A percentile compares a stretch with the other conserved stretches of the same genome.
These are phyloP conservation scores for Chlorodrepanis virens DNA, from an alignment of 2,113 vertebrate species.

Conservation along the genomic window DNA sequence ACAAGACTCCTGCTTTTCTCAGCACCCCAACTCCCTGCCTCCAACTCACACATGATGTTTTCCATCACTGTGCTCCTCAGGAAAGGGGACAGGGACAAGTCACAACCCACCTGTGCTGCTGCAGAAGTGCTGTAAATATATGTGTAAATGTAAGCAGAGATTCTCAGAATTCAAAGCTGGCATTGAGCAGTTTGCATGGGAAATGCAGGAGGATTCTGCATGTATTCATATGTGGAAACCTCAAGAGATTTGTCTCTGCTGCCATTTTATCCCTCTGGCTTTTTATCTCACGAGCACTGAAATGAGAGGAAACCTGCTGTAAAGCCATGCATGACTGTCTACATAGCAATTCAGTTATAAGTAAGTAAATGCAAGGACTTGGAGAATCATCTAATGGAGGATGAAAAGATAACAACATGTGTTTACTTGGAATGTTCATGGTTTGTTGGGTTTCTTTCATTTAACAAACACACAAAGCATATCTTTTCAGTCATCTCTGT, in stretches of 20 bases:
- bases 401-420: background rate
- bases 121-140: background rate
- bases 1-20: constrained; percentile 4
- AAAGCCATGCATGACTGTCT: background rate
- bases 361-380: background rate
- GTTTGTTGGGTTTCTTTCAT: background rate
- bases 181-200: background rate
- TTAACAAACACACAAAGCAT: background rate
- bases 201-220: background rate
- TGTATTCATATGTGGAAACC: background rate
- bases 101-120: background rate
- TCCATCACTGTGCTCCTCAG: background rate
- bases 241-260: background rate
- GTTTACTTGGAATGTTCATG: background rate
- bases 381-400: background rate
- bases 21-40: background rate
- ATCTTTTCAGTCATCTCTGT: background rate
- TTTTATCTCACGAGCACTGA: background rate
- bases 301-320: background rate
- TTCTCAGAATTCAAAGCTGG: background rate
- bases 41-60: background rate
- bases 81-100: background rate
- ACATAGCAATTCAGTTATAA: background rate
- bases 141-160: background rate
- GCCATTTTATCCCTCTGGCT: background rate